These are phyloP conservation scores for Coptodon bakossiorum DNA, from an alignment of 2,113 vertebrate species.

Conservation along the genomic window DNA sequence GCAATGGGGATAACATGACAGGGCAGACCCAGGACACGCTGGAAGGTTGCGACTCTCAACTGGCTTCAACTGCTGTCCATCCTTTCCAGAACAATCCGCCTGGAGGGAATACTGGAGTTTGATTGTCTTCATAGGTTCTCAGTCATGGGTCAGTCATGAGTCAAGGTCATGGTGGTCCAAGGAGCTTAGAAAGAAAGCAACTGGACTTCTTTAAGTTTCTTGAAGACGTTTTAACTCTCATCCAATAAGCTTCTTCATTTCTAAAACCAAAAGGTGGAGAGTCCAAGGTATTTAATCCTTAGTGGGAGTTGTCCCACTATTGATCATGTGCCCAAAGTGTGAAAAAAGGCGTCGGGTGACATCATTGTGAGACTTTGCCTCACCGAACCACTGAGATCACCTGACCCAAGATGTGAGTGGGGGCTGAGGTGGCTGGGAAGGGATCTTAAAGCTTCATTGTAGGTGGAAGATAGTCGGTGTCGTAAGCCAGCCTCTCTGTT, in stretches of 20 bases:
- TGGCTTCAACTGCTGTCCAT: background rate
- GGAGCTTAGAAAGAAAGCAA: background rate
- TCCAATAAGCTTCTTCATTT: background rate
- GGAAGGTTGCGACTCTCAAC: background rate
- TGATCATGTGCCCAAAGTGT: background rate
- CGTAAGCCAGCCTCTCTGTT: background rate
- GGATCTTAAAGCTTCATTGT: background rate
- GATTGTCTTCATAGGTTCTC: background rate
- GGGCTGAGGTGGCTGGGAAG: background rate
- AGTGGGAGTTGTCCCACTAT: background rate
- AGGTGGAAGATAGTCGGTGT: background rate
- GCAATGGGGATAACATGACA: background rate
- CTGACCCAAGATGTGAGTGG: background rate
- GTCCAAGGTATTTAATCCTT: background rate
- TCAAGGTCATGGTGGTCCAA: background rate
- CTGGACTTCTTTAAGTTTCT: background rate
- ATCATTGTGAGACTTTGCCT: background rate
- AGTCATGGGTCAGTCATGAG: background rate
- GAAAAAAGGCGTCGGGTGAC: background rate
- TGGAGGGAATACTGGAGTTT: background rate
- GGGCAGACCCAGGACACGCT: background rate
- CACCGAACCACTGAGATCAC: background rate
- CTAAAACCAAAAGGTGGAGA: background rate
- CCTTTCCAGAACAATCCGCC: background rate
- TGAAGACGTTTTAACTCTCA: background rate